Percentiles rank a stretch among this genome's conserved stretches.
phyloP scores from a whole-genome alignment of 2,888 invertebrate species.

The Frankliniella fusca region DNA sequence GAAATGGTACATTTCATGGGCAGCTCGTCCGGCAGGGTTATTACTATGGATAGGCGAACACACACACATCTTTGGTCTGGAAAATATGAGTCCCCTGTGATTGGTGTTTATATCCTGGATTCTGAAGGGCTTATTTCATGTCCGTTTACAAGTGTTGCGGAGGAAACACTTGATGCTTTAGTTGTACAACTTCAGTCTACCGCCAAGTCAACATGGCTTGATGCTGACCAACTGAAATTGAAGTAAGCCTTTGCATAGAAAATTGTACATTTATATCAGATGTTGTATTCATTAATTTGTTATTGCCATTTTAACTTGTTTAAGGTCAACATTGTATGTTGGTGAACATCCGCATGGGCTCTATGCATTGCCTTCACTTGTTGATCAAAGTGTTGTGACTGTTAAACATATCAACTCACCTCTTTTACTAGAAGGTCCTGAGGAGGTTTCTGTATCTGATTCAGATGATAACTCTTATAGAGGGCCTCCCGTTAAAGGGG shows the following conservation, averaged over 20 bases:
- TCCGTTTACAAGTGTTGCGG: constrained; percentile 85
- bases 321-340: constrained; percentile 84
- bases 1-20: constrained; percentile 86
- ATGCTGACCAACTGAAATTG: background rate
- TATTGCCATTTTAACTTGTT: constrained; percentile 42
- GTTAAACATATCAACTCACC: background rate
- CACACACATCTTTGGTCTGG: constrained; percentile 75
- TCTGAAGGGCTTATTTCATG: constrained; percentile 73
- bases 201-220: background rate
- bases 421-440: background rate
- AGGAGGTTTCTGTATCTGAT: background rate
- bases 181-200: constrained; percentile 43
- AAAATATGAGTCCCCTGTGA: constrained; percentile 83
- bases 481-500: background rate
- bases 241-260: background rate
- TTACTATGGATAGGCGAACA: constrained; percentile 73
- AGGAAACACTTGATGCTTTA: constrained; percentile 70
- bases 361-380: constrained; percentile 87
- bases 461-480: background rate
- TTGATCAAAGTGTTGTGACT: constrained; percentile 83
- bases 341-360: constrained; percentile 83
- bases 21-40: constrained; percentile 79
- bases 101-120: constrained; percentile 78
- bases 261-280: background rate
- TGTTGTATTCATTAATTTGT: constrained; percentile 18